These are phyloP conservation scores for Phenganax marumi DNA, from an alignment of 92 coral and sea anemone genomes.

Conservation along the genomic window DNA sequence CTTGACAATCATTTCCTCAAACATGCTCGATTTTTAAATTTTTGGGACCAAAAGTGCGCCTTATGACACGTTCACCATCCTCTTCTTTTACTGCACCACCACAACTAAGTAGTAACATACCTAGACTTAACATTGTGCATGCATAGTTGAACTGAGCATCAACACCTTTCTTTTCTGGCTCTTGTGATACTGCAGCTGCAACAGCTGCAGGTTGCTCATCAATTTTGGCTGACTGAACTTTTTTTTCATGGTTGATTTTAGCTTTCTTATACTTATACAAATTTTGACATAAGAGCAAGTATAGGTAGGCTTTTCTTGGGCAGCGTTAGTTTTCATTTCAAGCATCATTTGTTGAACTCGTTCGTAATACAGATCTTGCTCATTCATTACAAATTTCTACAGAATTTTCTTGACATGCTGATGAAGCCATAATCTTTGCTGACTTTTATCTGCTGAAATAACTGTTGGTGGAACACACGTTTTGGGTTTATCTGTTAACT, in stretches of 20 bases:
- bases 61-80: slow-evolving; percentile 56
- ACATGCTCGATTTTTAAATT: too few relatives aligned
- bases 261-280: slow-evolving; percentile 57
- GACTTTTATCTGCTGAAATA: background rate
- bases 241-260: slow-evolving; percentile 44
- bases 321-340: background rate
- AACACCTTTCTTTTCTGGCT: slow-evolving; percentile 1
- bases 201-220: slow-evolving; percentile 5
- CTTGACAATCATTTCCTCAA: too few relatives aligned
- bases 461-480: slow-evolving; percentile 41
- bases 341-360: background rate
- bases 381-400: slow-evolving; percentile 52
- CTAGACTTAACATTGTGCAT: slow-evolving; percentile 43
- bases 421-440: slow-evolving; percentile 54
- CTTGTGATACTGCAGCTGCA: too few relatives aligned
- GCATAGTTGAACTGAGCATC: slow-evolving; percentile 65
- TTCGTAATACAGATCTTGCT: slow-evolving; percentile 39
- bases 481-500: slow-evolving; percentile 23
- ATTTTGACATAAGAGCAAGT: slow-evolving; percentile 55
- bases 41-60: too few relatives aligned
- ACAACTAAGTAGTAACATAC: slow-evolving; percentile 50
- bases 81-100: slow-evolving; percentile 74
- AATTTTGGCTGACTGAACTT: slow-evolving; percentile 12
- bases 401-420: slow-evolving; percentile 49
- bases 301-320: background rate